Evolutionary conservation across 1,140 invertebrate genomes (phyloP).

Genomic region (Lasioglossum baleicum): DNA sequence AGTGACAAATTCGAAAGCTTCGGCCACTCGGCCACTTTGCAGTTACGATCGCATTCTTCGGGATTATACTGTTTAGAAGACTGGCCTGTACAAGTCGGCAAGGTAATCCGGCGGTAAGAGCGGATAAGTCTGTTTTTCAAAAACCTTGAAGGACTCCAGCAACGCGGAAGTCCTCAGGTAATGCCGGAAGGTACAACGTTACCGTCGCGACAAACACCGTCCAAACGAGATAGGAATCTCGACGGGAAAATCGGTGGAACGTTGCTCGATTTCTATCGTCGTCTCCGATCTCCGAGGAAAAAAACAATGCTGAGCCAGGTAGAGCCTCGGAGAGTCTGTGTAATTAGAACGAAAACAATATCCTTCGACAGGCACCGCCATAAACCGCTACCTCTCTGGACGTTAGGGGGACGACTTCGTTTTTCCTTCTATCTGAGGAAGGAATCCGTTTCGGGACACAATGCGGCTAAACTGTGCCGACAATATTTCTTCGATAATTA

Average conservation of each 20-base stretch:
- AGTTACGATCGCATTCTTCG: too few relatives aligned
- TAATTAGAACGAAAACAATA: slow-evolving; percentile 12
- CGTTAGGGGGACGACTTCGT: neutral
- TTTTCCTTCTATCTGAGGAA: neutral
- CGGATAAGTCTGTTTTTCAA: neutral
- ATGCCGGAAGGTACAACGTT: neutral
- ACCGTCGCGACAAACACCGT: neutral
- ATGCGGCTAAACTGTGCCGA: too few relatives aligned
- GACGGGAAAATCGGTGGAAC: neutral
- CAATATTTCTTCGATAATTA: too few relatives aligned
- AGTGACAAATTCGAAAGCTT: too few relatives aligned
- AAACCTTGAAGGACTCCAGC: neutral
- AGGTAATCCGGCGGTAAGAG: neutral
- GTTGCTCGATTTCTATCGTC: neutral
- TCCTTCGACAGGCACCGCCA: neutral
- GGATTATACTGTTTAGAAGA: slow-evolving; percentile 1
- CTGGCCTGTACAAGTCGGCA: neutral
- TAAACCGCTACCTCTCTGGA: neutral
- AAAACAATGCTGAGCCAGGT: neutral
- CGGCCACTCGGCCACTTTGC: too few relatives aligned
- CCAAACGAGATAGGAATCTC: neutral
- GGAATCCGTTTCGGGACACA: neutral
- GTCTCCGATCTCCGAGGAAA: neutral
- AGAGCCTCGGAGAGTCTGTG: neutral
- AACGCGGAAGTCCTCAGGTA: neutral